Conservation (phyloP, 2,113 vertebrate species). For the Apteryx owenii region DNA sequence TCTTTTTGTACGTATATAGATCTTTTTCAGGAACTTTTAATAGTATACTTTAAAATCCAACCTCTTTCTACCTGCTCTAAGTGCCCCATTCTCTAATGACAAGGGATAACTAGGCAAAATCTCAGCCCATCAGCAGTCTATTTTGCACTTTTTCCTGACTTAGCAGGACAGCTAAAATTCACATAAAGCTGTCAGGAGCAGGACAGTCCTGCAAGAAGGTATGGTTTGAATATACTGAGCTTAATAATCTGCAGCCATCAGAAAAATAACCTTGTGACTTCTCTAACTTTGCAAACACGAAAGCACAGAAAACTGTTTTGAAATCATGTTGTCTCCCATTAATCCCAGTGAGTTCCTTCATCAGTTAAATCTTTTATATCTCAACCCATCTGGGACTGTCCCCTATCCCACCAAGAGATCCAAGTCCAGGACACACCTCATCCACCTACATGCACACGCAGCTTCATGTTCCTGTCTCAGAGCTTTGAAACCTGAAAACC, state of each 20-base stretch:
- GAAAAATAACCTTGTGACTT: not conserved
- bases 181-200: not conserved
- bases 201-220: not conserved
- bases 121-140: not conserved
- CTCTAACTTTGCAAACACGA: not conserved
- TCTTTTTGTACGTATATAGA: not conserved
- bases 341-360: not conserved
- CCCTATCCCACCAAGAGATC: not conserved
- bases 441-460: not conserved
- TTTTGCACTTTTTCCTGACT: not conserved
- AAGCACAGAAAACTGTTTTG: not conserved
- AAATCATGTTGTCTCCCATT: not conserved
- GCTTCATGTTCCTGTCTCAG: not conserved
- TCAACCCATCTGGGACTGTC: not conserved
- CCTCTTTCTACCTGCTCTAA: not conserved
- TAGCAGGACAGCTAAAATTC: not conserved
- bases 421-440: not conserved
- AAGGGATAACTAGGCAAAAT: not conserved
- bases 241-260: not conserved
- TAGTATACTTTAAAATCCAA: not conserved
- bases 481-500: not conserved
- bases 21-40: not conserved
- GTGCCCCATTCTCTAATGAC: not conserved
- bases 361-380: not conserved
- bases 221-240: not conserved